Evolutionary conservation across 1,140 invertebrate species (phyloP), one percentile per base, ranked within the genome.

Genomic region (Aporrectodea caliginosa): DNA sequence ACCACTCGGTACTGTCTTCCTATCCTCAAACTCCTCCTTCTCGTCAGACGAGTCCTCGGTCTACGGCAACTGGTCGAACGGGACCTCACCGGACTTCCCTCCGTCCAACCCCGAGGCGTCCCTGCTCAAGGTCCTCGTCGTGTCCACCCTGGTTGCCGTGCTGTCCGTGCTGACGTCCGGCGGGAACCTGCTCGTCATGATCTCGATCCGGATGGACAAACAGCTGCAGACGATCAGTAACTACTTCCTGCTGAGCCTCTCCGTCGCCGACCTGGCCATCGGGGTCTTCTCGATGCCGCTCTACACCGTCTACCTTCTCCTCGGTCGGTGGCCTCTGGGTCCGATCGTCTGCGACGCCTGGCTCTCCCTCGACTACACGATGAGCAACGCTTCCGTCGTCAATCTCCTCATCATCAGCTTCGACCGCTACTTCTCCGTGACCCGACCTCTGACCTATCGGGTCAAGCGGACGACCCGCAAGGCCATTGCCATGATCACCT

Each of bases 181-280:
- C 32, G 96, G 96, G 84, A 98, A 98, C 88, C 92, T 95, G 75
- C 93, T 98, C 92, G 96, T 98, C 75, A 97, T 98, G 93, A 94
- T 98, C 82, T 95, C 94, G 78, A 96, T 92, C 84, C 91, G 93
- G 89, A 80, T 99, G 88, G 97, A 99, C 90, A 98, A 97, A 85
- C 95, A 98, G 86, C 91, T 99, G 58, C 97, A 98, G 89, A 99
- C 97, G 33, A 98, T 99, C 84, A 97, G 94, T 89, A 99, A 99
- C 88, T 98, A 98, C 88, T 99, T 99, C 89, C 90, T 99, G 14
- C 94, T 91, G 83, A 89, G 86, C 80, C 80, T 88, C 16, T 86
- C 87, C n/a, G 86, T 88, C 0, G 87, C 87, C 1, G 87, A 88
- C 79, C 82, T 87, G 35, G 83, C 84, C 0, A 88, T 88, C 31